A percentile compares a stretch with the other conserved stretches of the same genome.
Evolutionary conservation across 2,113 vertebrate genomes (phyloP).

Genomic region (Platysteira castanea): DNA sequence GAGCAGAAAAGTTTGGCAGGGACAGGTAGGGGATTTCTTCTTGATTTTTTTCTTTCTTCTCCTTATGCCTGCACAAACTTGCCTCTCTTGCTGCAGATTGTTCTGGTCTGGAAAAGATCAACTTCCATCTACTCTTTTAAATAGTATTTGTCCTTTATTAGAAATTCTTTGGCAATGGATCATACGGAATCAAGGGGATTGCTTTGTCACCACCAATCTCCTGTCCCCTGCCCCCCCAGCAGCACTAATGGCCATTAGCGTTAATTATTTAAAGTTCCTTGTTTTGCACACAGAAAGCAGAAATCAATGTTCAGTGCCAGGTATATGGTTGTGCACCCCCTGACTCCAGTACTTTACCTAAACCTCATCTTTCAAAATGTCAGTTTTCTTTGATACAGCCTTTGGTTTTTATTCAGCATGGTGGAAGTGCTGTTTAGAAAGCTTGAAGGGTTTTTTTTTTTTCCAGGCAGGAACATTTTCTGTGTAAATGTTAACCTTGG

Average conservation of each 20-base stretch:
- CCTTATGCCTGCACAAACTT: not conserved
- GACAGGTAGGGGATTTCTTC: not conserved
- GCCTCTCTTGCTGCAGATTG: not conserved
- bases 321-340: not conserved
- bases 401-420: not conserved
- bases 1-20: not conserved
- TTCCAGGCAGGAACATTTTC: not conserved
- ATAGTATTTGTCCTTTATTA: not conserved
- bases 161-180: not conserved
- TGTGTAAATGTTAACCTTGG: conserved; percentile 4
- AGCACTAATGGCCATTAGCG: conserved; percentile 5
- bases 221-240: not conserved
- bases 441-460: not conserved
- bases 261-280: conserved; percentile 49
- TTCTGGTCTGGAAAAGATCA: not conserved
- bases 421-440: not conserved
- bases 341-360: not conserved
- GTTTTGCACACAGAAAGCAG: conserved; percentile 5
- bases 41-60: not conserved
- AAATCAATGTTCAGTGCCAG: not conserved
- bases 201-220: conserved; percentile 4
- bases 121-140: not conserved
- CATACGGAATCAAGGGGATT: not conserved
- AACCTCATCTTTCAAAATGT: not conserved
- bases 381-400: not conserved